These are phyloP conservation scores for Hydroisotoma schaefferi DNA, from an alignment of 2,888 invertebrate genomes.

Conservation along the genomic window DNA sequence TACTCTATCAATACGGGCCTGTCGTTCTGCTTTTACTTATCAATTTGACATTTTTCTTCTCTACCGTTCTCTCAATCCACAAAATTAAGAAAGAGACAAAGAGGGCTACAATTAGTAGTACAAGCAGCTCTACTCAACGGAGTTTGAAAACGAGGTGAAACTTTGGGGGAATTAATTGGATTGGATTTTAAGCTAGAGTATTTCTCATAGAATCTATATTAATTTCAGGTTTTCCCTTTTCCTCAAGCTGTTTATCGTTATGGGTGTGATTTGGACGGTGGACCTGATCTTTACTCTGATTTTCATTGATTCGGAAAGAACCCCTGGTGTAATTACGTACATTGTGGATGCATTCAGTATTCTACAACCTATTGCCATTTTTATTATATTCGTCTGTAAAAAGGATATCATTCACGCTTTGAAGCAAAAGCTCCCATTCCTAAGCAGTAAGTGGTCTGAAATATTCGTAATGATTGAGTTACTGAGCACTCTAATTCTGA, in stretches of 20 bases:
- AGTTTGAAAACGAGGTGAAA: no score
- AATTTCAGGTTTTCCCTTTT: constrained; percentile 14
- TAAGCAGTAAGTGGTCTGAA: constrained; percentile 22
- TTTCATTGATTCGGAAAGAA: constrained; percentile 8
- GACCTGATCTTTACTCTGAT: constrained; percentile 21
- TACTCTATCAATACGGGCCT: constrained; percentile 30
- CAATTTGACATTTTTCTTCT: constrained; percentile 26
- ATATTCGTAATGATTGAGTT: background rate
- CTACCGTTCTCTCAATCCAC: constrained; percentile 29
- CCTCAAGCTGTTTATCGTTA: constrained; percentile 35
- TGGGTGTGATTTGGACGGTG: constrained; percentile 32
- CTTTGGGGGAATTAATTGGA: no score
- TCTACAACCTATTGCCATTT: constrained; percentile 32
- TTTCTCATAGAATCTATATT: no score
- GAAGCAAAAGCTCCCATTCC: constrained; percentile 25
- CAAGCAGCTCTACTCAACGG: background rate
- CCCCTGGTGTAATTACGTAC: constrained; percentile 12
- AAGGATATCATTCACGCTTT: constrained; percentile 23
- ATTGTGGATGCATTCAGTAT: constrained; percentile 31
- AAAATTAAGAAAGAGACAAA: constrained; percentile 32
- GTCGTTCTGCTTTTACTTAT: constrained; percentile 20
- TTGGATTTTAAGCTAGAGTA: no score
- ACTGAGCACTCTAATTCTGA: background rate
- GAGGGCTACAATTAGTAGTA: constrained; percentile 31
- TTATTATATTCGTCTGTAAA: constrained; percentile 39